Evolutionary conservation across 2,888 invertebrate species (phyloP).

Genomic region (Escarpia spicata): DNA sequence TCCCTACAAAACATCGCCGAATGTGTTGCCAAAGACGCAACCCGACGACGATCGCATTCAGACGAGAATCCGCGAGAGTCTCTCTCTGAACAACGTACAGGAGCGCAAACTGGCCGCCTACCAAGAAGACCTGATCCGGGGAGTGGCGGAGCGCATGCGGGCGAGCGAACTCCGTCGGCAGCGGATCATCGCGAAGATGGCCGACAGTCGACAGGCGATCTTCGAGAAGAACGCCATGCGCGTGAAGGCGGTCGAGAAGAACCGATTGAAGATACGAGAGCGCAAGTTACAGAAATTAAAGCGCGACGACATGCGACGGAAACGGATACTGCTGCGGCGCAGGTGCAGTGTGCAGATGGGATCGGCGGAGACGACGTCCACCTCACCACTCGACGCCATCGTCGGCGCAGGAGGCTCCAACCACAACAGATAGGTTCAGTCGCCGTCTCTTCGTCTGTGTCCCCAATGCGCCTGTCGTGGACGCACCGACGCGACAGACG

Average conservation of each 20-base stretch:
- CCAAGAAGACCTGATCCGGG: background rate
- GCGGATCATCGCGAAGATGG: slow-evolving; percentile 1
- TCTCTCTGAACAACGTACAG: background rate
- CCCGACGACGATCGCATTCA: background rate
- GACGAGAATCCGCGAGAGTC: slow-evolving; percentile 10
- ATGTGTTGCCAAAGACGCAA: background rate
- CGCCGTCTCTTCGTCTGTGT: background rate
- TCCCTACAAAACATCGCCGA: background rate
- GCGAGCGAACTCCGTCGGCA: background rate
- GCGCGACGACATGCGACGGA: background rate
- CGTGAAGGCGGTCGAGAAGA: slow-evolving; percentile 1
- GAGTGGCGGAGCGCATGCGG: background rate
- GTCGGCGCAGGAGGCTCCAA: background rate
- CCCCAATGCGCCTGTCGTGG: background rate
- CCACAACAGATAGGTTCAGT: background rate
- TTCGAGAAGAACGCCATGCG: slow-evolving; percentile 11
- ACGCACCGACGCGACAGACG: background rate
- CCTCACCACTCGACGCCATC: background rate
- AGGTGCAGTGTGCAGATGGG: background rate
- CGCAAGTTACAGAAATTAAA: background rate
- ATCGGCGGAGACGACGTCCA: background rate
- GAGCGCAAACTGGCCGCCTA: background rate
- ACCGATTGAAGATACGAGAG: background rate
- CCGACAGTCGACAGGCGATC: background rate
- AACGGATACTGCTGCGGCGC: background rate